Conservation (phyloP, 2,797 vertebrate species). For the Manis pentadactyla region DNA sequence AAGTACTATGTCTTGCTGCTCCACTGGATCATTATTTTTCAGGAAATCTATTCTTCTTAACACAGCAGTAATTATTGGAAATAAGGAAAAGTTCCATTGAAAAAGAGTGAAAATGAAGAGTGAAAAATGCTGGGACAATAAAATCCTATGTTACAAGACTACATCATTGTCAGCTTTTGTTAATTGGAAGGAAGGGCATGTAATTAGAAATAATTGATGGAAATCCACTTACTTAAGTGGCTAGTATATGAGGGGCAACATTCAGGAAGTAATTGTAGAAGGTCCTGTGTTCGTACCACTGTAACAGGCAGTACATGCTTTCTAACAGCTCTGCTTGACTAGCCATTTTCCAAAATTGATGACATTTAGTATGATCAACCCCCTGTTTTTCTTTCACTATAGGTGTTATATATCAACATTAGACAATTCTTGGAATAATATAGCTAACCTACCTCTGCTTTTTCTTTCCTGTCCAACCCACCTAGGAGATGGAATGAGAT, state of each 20-base stretch:
- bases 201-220: constrained; percentile 60
- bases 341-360: neutral
- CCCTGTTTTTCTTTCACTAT: neutral
- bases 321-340: neutral
- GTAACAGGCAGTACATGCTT: neutral
- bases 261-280: constrained; percentile 35
- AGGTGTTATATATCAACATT: neutral
- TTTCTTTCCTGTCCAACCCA: neutral
- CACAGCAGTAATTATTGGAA: neutral
- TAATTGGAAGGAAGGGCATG: constrained; percentile 47
- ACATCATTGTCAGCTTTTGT: constrained; percentile 22
- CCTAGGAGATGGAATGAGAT: neutral
- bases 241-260: constrained; percentile 11
- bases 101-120: constrained; percentile 54
- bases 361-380: neutral
- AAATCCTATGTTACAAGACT: neutral
- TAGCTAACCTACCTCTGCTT: neutral
- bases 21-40: neutral
- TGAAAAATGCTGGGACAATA: constrained; percentile 28
- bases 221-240: constrained; percentile 27
- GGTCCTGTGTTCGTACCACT: neutral
- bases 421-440: neutral
- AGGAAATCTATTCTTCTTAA: neutral
- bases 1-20: neutral
- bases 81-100: neutral